phyloP scores from a whole-genome alignment of 2,888 invertebrate genomes.

The Drosophila quinaria region DNA sequence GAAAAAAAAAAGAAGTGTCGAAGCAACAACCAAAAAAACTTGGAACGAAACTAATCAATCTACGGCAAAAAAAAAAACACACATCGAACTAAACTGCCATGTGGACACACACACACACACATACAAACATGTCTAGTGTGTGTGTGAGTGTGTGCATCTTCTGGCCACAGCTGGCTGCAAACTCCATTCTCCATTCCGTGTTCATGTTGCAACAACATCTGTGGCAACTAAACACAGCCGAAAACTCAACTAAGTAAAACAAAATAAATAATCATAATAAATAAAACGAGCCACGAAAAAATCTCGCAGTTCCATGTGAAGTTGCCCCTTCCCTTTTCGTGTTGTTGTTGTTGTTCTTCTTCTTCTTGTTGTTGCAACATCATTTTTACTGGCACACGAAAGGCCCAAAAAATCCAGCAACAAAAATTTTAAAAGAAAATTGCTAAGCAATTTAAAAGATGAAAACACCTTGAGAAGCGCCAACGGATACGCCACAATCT shows the following conservation, averaged over 20 bases:
- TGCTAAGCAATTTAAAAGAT: conserved; percentile 51
- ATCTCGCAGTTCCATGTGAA: conserved; percentile 77
- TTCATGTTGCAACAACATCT: conserved; percentile 58
- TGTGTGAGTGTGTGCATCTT: conserved; percentile 14
- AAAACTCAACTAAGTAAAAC: conserved; percentile 67
- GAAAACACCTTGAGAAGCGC: conserved; percentile 43
- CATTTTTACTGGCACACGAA: conserved; percentile 32
- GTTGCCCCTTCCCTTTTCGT: conserved; percentile 15
- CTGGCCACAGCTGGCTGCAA: conserved; percentile 52
- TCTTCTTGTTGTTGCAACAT: conserved; percentile 28
- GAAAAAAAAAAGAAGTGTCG: conserved; percentile 41
- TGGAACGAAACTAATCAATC: conserved; percentile 74
- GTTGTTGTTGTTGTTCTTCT: background rate
- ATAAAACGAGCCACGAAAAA: conserved; percentile 79
- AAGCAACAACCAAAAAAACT: conserved; percentile 40
- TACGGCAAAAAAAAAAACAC: conserved; percentile 31
- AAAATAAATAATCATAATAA: conserved; percentile 82
- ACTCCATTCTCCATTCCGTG: background rate
- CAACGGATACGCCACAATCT: conserved; percentile 24
- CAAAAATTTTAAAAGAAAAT: conserved; percentile 39
- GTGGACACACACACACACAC: conserved; percentile 25
- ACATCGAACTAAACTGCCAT: conserved; percentile 37
- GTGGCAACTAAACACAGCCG: conserved; percentile 60
- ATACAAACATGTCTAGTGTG: conserved; percentile 3
- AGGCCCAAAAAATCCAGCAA: background rate